Percentiles rank a stretch among this genome's conserved stretches.
These are phyloP conservation scores for Muscicapa striata DNA, from an alignment of 2,797 vertebrate species.

Conservation along the genomic window DNA sequence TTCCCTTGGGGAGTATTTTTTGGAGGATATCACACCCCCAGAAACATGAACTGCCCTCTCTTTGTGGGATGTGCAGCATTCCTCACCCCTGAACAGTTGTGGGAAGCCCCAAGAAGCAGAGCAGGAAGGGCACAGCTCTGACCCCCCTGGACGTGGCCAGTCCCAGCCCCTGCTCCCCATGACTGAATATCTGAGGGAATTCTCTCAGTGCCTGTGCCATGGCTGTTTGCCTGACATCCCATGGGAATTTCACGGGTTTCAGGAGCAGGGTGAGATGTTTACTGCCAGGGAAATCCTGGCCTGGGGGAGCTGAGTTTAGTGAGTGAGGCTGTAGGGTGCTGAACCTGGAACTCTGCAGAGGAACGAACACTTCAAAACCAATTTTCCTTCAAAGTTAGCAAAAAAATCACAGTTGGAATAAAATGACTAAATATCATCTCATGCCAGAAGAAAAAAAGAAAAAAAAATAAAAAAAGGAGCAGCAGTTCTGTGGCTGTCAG, in stretches of 20 bases:
- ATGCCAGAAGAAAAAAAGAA: not conserved
- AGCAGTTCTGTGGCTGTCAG: not conserved
- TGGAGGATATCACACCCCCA: not conserved
- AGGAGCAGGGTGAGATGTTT: conserved; percentile 55
- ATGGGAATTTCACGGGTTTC: conserved; percentile 55
- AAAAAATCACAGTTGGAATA: conserved; percentile 59
- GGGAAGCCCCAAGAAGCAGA: not conserved
- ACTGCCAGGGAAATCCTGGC: conserved; percentile 22
- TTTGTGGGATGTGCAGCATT: not conserved
- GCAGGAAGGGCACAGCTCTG: not conserved
- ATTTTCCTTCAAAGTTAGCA: conserved; percentile 60
- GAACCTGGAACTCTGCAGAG: not conserved
- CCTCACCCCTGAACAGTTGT: not conserved
- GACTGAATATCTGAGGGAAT: not conserved
- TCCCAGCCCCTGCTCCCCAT: not conserved
- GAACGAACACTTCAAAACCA: conserved; percentile 23
- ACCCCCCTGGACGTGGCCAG: not conserved
- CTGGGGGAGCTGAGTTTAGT: conserved; percentile 38
- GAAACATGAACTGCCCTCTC: fast-evolving
- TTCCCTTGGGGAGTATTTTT: not conserved
- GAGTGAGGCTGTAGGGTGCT: conserved; percentile 11
- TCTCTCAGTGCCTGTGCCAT: not conserved
- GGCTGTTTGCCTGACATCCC: conserved; percentile 46
- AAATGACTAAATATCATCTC: conserved; percentile 55
- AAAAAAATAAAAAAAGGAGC: not conserved